Evolutionary conservation across 2,113 vertebrate genomes (phyloP), one percentile per base, ranked within the genome.

Genomic region (Ptilonorhynchus violaceus): DNA sequence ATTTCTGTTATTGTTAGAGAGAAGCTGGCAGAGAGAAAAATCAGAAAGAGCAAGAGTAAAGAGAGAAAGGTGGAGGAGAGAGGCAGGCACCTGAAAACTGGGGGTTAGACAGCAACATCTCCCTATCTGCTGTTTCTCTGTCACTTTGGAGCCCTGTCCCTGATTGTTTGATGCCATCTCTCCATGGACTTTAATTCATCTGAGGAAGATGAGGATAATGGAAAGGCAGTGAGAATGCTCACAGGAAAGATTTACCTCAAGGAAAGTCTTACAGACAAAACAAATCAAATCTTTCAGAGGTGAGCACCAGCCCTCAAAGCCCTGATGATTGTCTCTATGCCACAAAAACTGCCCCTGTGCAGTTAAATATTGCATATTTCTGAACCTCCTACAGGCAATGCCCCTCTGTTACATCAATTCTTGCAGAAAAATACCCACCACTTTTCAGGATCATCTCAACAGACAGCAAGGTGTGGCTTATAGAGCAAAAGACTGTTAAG

Each of bases 21-120:
- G 94, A 84, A 95, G 87, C 91, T 92, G 75, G 89, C 76, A 97
- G 95, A 70, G 95, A 97, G 93, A 91, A 94, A 88, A 89, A 96
- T 15, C 50, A 91, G 67, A 93, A 96, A 89, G 11, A 94, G 75
- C 82, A 95, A 78, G 62, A 97, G 60, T 56, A 84, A 72, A 93
- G 74, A 83, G 19, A 50, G 73, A 62, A 92, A 76, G 55, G 67
- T 39, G 37, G 56, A 83, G 10, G 24, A 85, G 25, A 91, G 50
- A 85, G 12, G 64, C 21, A 94, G 31, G 66, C 50, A 81, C 56
- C 46, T 50, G 76, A 39, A 73, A 92, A 49, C 9, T 15, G 44
- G 13, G 8, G 16, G 24, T 84, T 67, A 46, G 10, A 53, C 42
- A 95, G 73, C 73, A 87, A 55, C 69, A 79, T 37, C 63, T 70